Conservation (phyloP, 2,888 invertebrate genomes). For the Drosophila multiciliata region DNA sequence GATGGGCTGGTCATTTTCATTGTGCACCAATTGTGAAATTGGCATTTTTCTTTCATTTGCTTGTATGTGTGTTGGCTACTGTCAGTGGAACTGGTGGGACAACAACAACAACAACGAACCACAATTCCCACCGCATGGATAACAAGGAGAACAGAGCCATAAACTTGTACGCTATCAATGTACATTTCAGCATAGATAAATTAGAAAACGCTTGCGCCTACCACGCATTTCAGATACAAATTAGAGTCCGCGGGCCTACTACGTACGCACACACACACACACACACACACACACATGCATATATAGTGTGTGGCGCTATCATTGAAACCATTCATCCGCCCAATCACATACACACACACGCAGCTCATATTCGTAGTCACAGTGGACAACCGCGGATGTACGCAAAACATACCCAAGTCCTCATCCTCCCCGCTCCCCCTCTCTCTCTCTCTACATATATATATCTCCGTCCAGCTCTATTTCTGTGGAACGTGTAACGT, state of each 20-base stretch:
- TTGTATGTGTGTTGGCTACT: constrained; percentile 12
- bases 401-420: constrained; percentile 51
- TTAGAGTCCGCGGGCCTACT: constrained; percentile 63
- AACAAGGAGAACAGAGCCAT: constrained; percentile 66
- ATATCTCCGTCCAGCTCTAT: not conserved
- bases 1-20: constrained; percentile 10
- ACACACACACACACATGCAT: not conserved
- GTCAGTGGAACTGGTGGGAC: constrained; percentile 4
- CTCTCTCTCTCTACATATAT: not conserved
- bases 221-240: constrained; percentile 69
- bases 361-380: constrained; percentile 5
- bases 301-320: constrained; percentile 38
- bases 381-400: constrained; percentile 63
- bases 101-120: constrained; percentile 21
- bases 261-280: not conserved
- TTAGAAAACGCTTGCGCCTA: constrained; percentile 62
- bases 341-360: constrained; percentile 16
- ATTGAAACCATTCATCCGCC: constrained; percentile 53
- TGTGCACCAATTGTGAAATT: constrained; percentile 28
- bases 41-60: constrained; percentile 17
- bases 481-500: constrained; percentile 58
- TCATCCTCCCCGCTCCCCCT: constrained; percentile 5
- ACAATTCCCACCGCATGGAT: constrained; percentile 54
- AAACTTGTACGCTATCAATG: constrained; percentile 75
- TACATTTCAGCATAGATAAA: constrained; percentile 77